Evolutionary conservation across 2,888 invertebrate genomes (phyloP), one percentile per base, ranked within the genome.

Genomic region (Sialis lutaria): DNA sequence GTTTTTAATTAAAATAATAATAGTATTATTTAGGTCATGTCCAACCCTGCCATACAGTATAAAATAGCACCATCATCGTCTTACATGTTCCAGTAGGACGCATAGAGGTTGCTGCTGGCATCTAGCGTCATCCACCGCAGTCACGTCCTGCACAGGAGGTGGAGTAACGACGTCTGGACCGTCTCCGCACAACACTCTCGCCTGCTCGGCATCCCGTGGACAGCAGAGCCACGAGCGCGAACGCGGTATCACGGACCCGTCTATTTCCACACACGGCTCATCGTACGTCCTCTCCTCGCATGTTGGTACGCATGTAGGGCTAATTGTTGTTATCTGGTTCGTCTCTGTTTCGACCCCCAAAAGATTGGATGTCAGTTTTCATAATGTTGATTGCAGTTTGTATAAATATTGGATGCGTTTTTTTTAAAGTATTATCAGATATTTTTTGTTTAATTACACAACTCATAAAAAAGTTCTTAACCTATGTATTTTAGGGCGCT

Each of bases 171-270:
- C 10, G 50, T 40, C 45, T 52, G 52, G 54, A 52, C 59, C 56
- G 49, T 54, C 53, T 54, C 61, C 58, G 44, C 55, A 33, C 45
- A 55, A 51, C 52, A 58, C 55, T 40, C 56, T 54, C 13, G 50
- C 50, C 32, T 22, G 22, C 22, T 22, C 22, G 34, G 34, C 35
- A 35, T 34, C 47, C 30, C 64, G 66, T 5, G 69, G 68, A 56
- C 70, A 70, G 55, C 69, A 69, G 13, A 69, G 55, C 70, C 69
- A 70, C 34, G 69, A 68, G 48, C 60, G 54, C 33, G 59, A 57
- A 48, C 67, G 59, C 48, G 63, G 57, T 32, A 47, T 39, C 7
- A 47, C 42, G n/a, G 59, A 60, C 40, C 64, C 51, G 50, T 64
- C 65, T 34, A 47, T 42, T 6, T 65, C 65, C 1, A 61, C 55